Percentiles rank a stretch among this genome's conserved stretches.
Conservation (phyloP, 2,113 vertebrate species). For the Pseudopipra pipra region DNA sequence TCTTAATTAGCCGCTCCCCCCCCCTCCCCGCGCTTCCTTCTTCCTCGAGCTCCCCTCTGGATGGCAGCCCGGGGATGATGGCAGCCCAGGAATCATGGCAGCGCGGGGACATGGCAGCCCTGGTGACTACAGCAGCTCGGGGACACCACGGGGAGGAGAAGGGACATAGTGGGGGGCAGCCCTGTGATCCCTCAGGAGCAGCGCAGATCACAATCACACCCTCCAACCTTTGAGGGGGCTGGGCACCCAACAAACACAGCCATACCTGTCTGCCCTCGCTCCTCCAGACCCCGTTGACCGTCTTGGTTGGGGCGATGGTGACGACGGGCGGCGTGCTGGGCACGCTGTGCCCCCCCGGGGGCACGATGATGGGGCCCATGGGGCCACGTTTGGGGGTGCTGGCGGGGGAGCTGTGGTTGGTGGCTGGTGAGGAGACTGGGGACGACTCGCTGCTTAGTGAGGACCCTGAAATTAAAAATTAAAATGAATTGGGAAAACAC, state of each 20-base stretch:
- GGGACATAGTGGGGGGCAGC: not conserved
- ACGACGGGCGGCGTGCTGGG: constrained; percentile 97
- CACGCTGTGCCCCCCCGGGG: constrained; percentile 89
- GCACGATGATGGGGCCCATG: constrained; percentile 92
- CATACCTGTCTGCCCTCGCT: constrained; percentile 92
- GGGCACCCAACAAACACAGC: fast-evolving
- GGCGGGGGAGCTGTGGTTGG: constrained; percentile 97
- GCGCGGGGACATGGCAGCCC: not conserved
- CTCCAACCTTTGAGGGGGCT: not conserved
- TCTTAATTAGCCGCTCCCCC: constrained; percentile 59
- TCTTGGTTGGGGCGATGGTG: constrained; percentile 98
- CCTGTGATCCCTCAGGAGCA: not conserved
- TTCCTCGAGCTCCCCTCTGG: not conserved
- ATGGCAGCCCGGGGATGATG: not conserved
- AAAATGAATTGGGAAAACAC: not conserved
- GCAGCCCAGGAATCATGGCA: not conserved
- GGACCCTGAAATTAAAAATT: constrained; percentile 74
- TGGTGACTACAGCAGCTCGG: not conserved
- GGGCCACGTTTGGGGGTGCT: constrained; percentile 95
- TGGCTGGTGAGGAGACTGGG: constrained; percentile 94
- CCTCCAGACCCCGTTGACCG: constrained; percentile 95
- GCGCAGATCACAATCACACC: not conserved
- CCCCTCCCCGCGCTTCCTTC: not conserved
- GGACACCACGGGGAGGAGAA: not conserved
- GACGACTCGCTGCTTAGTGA: constrained; percentile 98